These are phyloP conservation scores for Oreotrochilus melanogaster DNA, from an alignment of 2,113 vertebrate genomes.

Conservation along the genomic window DNA sequence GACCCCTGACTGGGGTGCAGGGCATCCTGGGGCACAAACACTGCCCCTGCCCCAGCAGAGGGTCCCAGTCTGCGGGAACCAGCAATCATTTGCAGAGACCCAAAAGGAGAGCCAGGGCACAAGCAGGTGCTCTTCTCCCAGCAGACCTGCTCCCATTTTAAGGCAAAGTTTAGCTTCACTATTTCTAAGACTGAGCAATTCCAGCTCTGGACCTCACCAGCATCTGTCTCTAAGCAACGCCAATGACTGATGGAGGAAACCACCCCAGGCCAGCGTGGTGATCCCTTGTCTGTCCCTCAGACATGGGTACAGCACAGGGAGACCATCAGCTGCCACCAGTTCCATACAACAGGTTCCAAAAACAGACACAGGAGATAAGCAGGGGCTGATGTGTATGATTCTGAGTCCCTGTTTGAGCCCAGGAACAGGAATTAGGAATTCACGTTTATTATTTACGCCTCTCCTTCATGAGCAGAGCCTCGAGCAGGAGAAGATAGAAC, in stretches of 20 bases:
- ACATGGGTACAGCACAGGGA: rapidly evolving
- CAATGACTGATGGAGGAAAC: neutral
- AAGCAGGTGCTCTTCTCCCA: neutral
- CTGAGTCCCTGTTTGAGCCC: rapidly evolving
- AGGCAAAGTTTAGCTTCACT: neutral
- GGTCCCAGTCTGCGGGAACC: rapidly evolving
- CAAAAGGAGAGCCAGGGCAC: neutral
- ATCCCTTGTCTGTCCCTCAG: neutral
- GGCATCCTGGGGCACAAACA: neutral
- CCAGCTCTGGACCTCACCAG: neutral
- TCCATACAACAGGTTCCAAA: rapidly evolving
- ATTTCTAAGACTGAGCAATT: neutral
- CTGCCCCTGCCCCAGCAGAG: neutral
- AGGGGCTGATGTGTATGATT: neutral
- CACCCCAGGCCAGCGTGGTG: neutral
- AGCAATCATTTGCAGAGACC: neutral
- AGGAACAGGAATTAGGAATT: neutral
- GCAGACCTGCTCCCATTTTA: neutral
- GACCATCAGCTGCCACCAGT: neutral
- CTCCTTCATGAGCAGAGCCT: rapidly evolving
- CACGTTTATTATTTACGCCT: rapidly evolving
- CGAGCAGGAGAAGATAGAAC: neutral
- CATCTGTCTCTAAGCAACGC: neutral
- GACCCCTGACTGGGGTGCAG: neutral
- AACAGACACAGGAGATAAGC: neutral